Percentiles rank a stretch among this genome's conserved stretches.
phyloP scores from a whole-genome alignment of 2,797 vertebrate species.

The Staurois parvus region DNA sequence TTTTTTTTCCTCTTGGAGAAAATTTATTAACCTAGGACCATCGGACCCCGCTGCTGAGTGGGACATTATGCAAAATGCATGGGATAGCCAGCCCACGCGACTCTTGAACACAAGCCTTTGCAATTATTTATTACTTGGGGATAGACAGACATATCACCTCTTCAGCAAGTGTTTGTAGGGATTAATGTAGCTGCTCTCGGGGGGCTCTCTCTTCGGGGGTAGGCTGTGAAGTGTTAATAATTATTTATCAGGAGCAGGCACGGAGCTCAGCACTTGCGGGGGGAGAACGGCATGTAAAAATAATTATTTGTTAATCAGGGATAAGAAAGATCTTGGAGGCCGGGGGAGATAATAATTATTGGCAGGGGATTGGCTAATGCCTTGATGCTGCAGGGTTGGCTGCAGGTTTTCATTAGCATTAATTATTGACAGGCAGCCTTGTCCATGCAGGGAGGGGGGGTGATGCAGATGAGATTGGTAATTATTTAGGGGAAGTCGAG shows the following conservation, averaged over 20 bases:
- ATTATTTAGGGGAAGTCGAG: not conserved
- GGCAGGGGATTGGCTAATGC: too few relatives aligned
- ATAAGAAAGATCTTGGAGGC: not conserved
- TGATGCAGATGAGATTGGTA: not conserved
- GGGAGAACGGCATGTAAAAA: not conserved
- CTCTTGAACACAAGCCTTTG: not conserved
- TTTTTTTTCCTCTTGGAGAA: not conserved
- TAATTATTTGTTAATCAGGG: constrained; percentile 2
- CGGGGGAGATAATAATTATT: not conserved
- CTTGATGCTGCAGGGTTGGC: not conserved
- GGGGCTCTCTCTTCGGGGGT: not conserved
- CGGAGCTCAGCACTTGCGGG: not conserved
- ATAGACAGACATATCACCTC: not conserved
- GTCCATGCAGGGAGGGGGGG: not conserved
- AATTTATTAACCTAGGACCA: not conserved
- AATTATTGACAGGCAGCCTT: not conserved
- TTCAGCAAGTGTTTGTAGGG: not conserved
- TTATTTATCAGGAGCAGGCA: constrained; percentile 10
- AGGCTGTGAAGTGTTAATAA: constrained; percentile 13
- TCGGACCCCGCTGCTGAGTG: not conserved
- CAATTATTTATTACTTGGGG: constrained; percentile 22
- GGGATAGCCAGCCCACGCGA: not conserved
- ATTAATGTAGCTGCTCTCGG: not conserved
- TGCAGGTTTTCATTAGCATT: constrained; percentile 11
- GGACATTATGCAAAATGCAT: not conserved